Base-by-base conservation (phyloP, 2,888 invertebrate species). In the Eueremaeus valkanovi region DNA sequence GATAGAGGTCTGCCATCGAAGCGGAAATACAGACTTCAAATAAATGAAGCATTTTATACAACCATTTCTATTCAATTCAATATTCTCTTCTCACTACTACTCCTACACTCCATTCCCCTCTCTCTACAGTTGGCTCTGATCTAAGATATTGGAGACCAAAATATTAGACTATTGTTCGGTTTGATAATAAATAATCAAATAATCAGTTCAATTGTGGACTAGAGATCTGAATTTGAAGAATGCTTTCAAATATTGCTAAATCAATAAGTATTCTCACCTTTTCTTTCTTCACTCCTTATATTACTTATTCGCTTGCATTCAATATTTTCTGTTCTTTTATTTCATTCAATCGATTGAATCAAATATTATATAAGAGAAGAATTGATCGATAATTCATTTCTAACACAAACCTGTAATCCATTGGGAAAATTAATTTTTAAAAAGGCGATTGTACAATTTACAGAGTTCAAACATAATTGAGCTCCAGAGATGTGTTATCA, bases 181-280 rank as follows among this genome's bases (percentile, higher is more conserved):
- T 13, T 29, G 0, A 18, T 5, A 58, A 58, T 18, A 16, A 16
- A 31, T 9, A 29, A 33, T 24, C 18, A 33, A 63, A 63, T 63
- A 63, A 63, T 63, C 31, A 63, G 63, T 63, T n/a, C 11, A 29
- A 61, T 61, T 33, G 63, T 33, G 24, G 33, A 27, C 51, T n/a
- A n/a, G n/a, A 21, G 27, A 58, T 58, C 31, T 58, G 13, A 63
- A 33, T 63, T 29, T 63, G 21, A 33, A 29, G 63, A 63, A 33
- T 63, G 63, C 31, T 8, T 6, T 31, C 21, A 24, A 55, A 55
- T 33, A 33, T 63, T 33, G 29, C 31, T 3, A 31, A 63, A 63
- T 63, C 63, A 33, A 63, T 63, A 63, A 55, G 24, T 49, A 11
- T 58, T 27, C 29, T 58, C 58, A 29, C 58, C 58, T 58, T 58